Conservation (phyloP, 1,140 invertebrate genomes). For the Spodoptera frugiperda region DNA sequence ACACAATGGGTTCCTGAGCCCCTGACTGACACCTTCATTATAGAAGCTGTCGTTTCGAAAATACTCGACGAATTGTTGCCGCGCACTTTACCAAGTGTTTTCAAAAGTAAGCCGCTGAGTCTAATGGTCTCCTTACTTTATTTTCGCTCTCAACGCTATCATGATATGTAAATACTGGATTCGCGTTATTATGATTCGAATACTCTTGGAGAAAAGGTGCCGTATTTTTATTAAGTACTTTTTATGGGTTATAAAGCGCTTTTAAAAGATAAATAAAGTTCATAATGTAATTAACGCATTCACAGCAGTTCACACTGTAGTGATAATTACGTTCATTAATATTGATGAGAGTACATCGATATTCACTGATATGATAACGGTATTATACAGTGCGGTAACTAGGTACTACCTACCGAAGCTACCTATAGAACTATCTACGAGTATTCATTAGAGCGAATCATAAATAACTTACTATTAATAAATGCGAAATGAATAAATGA, state of each 20-base stretch:
- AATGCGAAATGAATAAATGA: no score
- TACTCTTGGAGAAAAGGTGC: conserved; percentile 4
- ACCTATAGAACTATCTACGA: no score
- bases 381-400: not conserved
- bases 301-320: conserved; percentile 2
- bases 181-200: conserved; percentile 43
- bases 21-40: conserved; percentile 75
- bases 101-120: conserved; percentile 43
- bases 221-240: no score
- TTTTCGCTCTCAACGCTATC: conserved; percentile 46
- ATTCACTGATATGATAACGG: conserved; percentile 13
- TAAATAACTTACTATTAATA: no score
- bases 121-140: conserved; percentile 44
- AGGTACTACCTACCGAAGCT: no score
- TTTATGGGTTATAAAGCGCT: not conserved
- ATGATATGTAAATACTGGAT: conserved; percentile 46
- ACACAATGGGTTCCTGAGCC: conserved; percentile 65
- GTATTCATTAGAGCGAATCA: not conserved
- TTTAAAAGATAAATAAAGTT: not conserved
- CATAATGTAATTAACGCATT: not conserved
- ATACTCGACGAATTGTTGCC: conserved; percentile 62
- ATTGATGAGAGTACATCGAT: conserved; percentile 1
- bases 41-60: conserved; percentile 66
- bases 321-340: conserved; percentile 4
- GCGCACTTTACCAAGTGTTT: conserved; percentile 44